Evolutionary conservation across 37 sponge, comb jelly and placozoan genomes (phyloP).

Genomic region (Spongia lamella): DNA sequence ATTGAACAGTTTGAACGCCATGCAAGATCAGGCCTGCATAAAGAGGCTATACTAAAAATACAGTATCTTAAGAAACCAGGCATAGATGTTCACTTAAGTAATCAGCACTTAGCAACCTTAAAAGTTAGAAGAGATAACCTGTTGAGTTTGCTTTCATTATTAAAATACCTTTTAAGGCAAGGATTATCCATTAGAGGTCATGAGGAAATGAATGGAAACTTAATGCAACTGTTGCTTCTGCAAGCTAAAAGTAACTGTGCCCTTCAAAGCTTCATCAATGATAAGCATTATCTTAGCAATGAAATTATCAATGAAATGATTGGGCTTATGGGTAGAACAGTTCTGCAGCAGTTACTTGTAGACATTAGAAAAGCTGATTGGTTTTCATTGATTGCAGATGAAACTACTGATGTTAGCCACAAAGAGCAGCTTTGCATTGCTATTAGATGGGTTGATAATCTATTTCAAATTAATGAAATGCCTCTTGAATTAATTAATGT

Average conservation of each 20-base stretch:
- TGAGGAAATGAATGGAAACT: conserved; percentile 25
- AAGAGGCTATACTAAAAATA: conserved; percentile 24
- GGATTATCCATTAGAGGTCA: conserved; percentile 22
- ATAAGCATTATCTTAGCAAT: neutral
- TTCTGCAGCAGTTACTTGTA: no score
- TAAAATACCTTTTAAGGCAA: conserved; percentile 27
- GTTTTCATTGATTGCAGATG: no score
- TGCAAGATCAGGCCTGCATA: conserved; percentile 27
- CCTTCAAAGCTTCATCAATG: conserved; percentile 8
- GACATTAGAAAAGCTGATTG: no score
- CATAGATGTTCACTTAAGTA: neutral
- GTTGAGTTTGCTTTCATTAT: conserved; percentile 1
- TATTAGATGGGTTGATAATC: conserved; percentile 27
- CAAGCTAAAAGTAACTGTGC: conserved; percentile 8
- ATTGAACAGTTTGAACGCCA: conserved; percentile 12
- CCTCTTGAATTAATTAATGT: conserved; percentile 33
- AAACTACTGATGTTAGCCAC: no score
- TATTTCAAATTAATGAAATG: conserved; percentile 32
- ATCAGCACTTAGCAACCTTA: conserved; percentile 3
- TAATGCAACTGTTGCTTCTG: conserved; percentile 12
- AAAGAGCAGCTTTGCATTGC: neutral
- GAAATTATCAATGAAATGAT: no score
- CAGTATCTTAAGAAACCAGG: conserved; percentile 11
- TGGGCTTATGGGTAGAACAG: no score
- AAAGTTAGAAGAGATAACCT: conserved; percentile 8